Evolutionary conservation across 2,797 vertebrate species (phyloP).

Genomic region (Coreius guichenoti): DNA sequence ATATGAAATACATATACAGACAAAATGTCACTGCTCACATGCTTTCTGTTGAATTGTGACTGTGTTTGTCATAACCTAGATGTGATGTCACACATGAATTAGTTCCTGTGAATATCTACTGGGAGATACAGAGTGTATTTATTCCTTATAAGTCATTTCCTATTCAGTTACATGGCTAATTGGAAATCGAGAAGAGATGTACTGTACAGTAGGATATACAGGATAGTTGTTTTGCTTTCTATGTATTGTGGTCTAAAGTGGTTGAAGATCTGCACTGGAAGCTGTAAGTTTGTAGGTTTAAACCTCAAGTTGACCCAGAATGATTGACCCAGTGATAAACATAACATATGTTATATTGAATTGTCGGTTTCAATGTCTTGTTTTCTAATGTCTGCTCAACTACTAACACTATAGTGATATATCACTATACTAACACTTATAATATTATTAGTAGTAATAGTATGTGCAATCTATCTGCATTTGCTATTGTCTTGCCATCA

Average conservation of each 20-base stretch:
- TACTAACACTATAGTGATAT: not conserved
- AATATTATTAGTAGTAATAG: no score
- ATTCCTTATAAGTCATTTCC: not conserved
- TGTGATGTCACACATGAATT: not conserved
- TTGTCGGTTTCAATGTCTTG: not conserved
- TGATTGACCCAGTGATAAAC: not conserved
- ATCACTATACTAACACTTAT: no score
- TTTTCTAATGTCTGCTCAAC: not conserved
- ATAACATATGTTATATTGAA: not conserved
- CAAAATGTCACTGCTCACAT: conserved; percentile 7
- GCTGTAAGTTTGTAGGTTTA: not conserved
- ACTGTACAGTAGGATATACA: not conserved
- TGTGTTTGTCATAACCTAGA: not conserved
- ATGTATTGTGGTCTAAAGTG: not conserved
- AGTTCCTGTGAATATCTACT: not conserved
- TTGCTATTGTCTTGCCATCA: not conserved
- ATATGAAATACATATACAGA: not conserved
- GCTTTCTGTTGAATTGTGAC: not conserved
- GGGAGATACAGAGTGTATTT: not conserved
- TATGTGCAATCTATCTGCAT: not conserved
- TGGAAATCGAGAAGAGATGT: not conserved
- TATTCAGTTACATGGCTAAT: not conserved
- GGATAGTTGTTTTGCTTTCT: not conserved
- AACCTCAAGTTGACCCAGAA: not conserved
- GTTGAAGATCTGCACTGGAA: not conserved